Conservation (phyloP, 2,113 vertebrate genomes). For the Struthidea cinerea region DNA sequence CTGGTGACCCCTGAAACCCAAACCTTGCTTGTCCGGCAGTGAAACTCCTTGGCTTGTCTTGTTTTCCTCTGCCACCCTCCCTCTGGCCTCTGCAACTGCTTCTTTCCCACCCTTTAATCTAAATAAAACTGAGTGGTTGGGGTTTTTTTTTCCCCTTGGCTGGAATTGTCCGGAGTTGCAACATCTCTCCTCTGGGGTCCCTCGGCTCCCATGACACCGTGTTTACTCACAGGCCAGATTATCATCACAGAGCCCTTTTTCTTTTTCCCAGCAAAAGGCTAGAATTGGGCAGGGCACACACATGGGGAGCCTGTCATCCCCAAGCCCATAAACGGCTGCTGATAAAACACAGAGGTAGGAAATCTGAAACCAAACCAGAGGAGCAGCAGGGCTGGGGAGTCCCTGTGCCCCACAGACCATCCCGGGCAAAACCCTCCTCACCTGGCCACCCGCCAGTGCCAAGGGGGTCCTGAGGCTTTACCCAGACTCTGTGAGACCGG, state of each 20-base stretch:
- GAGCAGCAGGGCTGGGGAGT: not conserved
- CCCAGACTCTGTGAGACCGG: not conserved
- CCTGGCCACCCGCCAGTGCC: not conserved
- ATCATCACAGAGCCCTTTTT: constrained; percentile 47
- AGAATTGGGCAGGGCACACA: constrained; percentile 40
- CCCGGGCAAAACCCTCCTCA: not conserved
- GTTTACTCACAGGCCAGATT: constrained; percentile 68
- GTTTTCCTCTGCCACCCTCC: constrained; percentile 32
- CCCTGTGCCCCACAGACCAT: not conserved
- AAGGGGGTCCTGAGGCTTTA: not conserved
- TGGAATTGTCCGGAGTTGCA: constrained; percentile 57
- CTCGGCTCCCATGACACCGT: constrained; percentile 75
- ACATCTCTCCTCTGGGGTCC: constrained; percentile 74
- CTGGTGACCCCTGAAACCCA: not conserved
- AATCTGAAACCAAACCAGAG: constrained; percentile 39
- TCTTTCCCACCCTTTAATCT: constrained; percentile 78
- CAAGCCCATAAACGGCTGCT: constrained; percentile 34
- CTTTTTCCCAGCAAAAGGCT: constrained; percentile 63
- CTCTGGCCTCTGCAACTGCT: not conserved
- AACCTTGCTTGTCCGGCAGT: not conserved
- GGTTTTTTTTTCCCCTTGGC: not conserved
- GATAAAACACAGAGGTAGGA: constrained; percentile 59
- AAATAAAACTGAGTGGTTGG: constrained; percentile 71
- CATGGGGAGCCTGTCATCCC: not conserved
- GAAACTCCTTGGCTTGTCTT: not conserved